Evolutionary conservation across 2,888 invertebrate species (phyloP), one percentile per base, ranked within the genome.

Genomic region (Baccha elongata): DNA sequence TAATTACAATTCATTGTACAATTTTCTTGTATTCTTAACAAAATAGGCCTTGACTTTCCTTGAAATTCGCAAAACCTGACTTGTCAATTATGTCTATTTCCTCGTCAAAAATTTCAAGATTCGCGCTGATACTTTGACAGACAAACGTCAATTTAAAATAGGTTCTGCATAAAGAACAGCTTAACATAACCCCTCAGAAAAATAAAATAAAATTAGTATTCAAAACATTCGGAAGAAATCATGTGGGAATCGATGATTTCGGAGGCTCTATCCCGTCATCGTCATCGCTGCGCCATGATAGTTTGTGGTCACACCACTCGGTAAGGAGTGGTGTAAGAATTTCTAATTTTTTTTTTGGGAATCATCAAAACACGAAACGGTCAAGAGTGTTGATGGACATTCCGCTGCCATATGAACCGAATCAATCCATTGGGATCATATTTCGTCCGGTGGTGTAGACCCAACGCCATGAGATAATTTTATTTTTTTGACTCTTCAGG

Each of bases 361-460:
- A 48, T 52, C 48, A 53, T 52, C 40, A 6, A 60, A n/a, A 74
- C 74, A 69, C 69, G 69, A 75, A 81, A 81, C 75, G 32, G 71
- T 71, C 71, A 53, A 75, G n/a, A n/a, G 60, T 60, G 65, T 46
- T 64, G 80, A 75, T 53, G 69, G 60, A 81, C 71, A 81, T 81
- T 71, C 75, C 32, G 13, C 26, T 46, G 81, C 81, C 75, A 81
- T 81, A 81, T 76, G 81, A 81, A 75, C 75, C 53, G 75, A 75
- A 81, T 81, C 71, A 81, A 81, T 81, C 67, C 71, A 32, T 62
- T 81, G 46, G 65, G 81, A 75, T 81, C 81, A 81, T 75, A 81
- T 81, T 81, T 81, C 58, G 37, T 26, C 6, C 58, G 64, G 58
- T 68, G 73, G 50, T 55, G 69, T n/a, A 37, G 46, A 46, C 13